Percentiles rank a stretch among this genome's conserved stretches.
Conservation (phyloP, 2,888 invertebrate genomes). For the Petrolisthes cinctipes region DNA sequence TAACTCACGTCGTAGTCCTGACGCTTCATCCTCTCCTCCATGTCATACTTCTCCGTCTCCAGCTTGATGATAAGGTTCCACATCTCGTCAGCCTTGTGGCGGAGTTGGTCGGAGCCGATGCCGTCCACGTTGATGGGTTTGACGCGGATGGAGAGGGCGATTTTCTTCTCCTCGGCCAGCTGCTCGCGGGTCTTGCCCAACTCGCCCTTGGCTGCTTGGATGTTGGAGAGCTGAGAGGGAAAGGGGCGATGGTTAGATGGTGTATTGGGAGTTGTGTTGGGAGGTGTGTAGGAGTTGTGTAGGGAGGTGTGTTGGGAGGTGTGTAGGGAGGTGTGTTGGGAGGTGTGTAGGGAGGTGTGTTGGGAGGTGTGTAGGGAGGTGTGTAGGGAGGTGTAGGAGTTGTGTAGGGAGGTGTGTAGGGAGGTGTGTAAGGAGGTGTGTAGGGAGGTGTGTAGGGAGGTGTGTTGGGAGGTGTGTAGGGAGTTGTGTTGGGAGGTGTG, state of each 20-base stretch:
- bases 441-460: no score
- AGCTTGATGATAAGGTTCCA: slow-evolving; percentile 95
- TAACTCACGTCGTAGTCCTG: slow-evolving; percentile 97
- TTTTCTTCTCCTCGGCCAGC: slow-evolving; percentile 98
- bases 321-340: background rate
- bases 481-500: no score
- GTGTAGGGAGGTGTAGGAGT: no score
- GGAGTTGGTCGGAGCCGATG: slow-evolving; percentile 79
- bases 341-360: no score
- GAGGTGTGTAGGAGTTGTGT: background rate
- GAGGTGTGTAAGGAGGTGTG: no score
- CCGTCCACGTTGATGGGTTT: slow-evolving; percentile 86
- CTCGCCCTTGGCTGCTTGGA: slow-evolving; percentile 92
- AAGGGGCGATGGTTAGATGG: background rate
- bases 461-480: no score
- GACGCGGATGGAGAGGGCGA: slow-evolving; percentile 94
- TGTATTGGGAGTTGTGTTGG: background rate
- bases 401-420: no score
- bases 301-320: background rate
- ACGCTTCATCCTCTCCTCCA: slow-evolving; percentile 97
- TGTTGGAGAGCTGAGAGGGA: slow-evolving; percentile 73
- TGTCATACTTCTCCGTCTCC: slow-evolving; percentile 98
- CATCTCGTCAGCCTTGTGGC: slow-evolving; percentile 88
- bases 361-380: no score
- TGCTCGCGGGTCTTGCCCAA: slow-evolving; percentile 99